Evolutionary conservation across 2,888 invertebrate genomes (phyloP), one percentile per base, ranked within the genome.

Genomic region (Leptura quadrifasciata): DNA sequence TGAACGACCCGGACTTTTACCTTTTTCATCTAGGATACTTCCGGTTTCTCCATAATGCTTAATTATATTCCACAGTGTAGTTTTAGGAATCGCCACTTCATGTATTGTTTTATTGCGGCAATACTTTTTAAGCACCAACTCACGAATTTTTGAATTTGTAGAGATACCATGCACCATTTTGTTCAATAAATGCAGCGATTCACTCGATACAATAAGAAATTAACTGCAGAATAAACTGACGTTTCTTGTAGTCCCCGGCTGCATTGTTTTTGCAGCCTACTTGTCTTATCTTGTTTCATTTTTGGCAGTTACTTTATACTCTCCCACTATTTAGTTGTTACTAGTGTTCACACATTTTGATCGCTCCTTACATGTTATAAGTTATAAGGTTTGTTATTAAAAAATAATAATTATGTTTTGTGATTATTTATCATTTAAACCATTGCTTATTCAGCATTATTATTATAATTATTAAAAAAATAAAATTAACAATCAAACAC

Each of bases 111-210:
- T 52, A 52, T 20, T 17, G 57, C 57, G 20, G 18, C 57, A 57
- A 57, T 57, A 20, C 8, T 57, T 52, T 52, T 52, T 52, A n/a
- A n/a, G n/a, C n/a, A n/a, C n/a, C n/a, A n/a, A n/a, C n/a, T n/a
- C n/a, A n/a, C n/a, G 57, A 57, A 57, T 57, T 57, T 57, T 57
- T 57, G 57, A 57, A 57, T 18, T 57, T 57, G 57, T 57, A 57
- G 57, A 58, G 58, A 58, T 58, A 58, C 58, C 58, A 58, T 15
- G 15, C 12, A 58, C 24, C 58, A 58, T 21, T 21, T 58, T 58
- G 10, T 58, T 58, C 12, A 10, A 57, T 57, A 57, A 57, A 17
- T 21, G 15, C 58, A 58, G 58, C 1, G 10, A 21, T 21, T 58
- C 58, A 21, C 18, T 20, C 20, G 21, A 39, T 5, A 39, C 35